Base-by-base conservation (phyloP, 2,797 vertebrate genomes). In the Coregonus suidteri region DNA sequence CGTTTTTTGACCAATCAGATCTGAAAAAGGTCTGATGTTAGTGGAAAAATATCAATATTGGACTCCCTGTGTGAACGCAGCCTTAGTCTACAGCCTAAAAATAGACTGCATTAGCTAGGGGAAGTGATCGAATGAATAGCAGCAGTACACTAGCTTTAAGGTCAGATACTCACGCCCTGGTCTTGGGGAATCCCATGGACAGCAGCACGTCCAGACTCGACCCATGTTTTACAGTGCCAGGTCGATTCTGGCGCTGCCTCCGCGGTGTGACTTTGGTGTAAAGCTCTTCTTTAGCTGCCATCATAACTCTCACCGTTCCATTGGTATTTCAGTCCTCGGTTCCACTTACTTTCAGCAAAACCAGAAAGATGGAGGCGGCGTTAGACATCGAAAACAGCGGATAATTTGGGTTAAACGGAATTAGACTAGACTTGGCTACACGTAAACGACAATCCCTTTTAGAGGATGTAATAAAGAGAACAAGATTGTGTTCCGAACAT, bases 131-230 rank as follows among this genome's bases (percentile, higher is more conserved):
- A 25, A 53, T 30, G 59, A 25, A 64, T 25, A 64, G 11, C 20
- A 25, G 6, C 59, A 72, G 56, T 70, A 41, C 35, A 66, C 34
- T 72, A 65, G 76, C 84, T 71, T 37, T 37, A 16, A 16, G 66
- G 66, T 68, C 66, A 68, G 66, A 64, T 90, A 98, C 97, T 99
- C 93, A 99, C 97, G 97, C 97, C 91, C 97, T 95, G 83, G 95
- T 95, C 90, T 94, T 96, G 79, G 97, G 97, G 90, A 98, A 98
- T 73, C 97, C 97, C 97, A 98, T 98, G 87, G 97, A 96, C 81
- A 98, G 95, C 79, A 98, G 95, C 87, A 98, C 95, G 80, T 98
- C 97, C 91, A 98, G 93, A 85, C 95, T 93, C 1, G 96, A 96
- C 82, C 97, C 97, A 79, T 97, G 97, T 87, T 96, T 98, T 91